phyloP scores from a whole-genome alignment of 2,888 invertebrate genomes.

The Epirrhoe alternata region DNA sequence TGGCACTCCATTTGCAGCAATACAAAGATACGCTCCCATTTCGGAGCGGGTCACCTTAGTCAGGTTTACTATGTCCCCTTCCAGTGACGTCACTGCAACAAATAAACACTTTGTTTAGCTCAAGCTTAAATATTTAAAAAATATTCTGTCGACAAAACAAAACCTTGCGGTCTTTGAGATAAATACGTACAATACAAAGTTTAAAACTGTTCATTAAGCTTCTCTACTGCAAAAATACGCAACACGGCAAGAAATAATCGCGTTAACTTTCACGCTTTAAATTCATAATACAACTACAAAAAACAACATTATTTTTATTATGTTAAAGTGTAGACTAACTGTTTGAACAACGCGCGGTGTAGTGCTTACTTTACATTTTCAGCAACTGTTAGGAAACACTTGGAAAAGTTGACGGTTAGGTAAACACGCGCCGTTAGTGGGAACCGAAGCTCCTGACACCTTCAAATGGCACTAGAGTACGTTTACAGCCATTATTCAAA shows the following conservation, averaged over 20 bases:
- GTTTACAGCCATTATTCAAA: constrained; percentile 84
- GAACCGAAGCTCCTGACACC: constrained; percentile 73
- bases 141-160: neutral
- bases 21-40: constrained; percentile 95
- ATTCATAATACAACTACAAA: constrained; percentile 27
- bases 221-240: constrained; percentile 15
- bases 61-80: constrained; percentile 92
- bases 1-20: constrained; percentile 94
- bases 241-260: constrained; percentile 28
- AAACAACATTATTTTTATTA: constrained; percentile 44
- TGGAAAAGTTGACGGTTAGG: constrained; percentile 79
- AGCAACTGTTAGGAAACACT: constrained; percentile 77
- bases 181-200: neutral
- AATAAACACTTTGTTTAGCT: constrained; percentile 28
- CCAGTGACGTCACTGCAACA: constrained; percentile 87
- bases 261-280: constrained; percentile 29
- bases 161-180: neutral
- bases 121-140: neutral
- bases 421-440: constrained; percentile 82
- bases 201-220: constrained; percentile 14
- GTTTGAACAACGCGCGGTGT: constrained; percentile 63
- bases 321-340: constrained; percentile 53
- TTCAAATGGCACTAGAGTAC: constrained; percentile 79
- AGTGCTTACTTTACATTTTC: constrained; percentile 82
- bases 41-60: constrained; percentile 95